Base-by-base conservation (phyloP, 23 tunicate species). In the Diplosoma virens region DNA sequence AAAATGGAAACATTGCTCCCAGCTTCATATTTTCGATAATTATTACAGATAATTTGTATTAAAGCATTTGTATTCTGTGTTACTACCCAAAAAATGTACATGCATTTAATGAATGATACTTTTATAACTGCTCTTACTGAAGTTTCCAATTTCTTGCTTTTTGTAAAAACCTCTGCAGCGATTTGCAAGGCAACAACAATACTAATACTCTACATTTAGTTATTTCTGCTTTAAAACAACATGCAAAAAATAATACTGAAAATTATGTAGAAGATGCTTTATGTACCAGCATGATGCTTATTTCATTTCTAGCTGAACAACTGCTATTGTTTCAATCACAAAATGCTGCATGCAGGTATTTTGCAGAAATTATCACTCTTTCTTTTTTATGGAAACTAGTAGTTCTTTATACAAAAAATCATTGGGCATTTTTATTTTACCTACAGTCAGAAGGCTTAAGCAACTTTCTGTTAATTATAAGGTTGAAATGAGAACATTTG, bases 321-420 rank as follows among this genome's bases (percentile, higher is more conserved):
- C 64, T 56, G 16, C 21, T 11, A 5, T 56, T 56, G 64, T 11
- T 56, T n/a, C 64, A 16, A 56, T 23, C 20, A 5, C 64, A n/a
- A n/a, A 56, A 56, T 11, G 23, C 22, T n/a, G 64, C 22, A n/a
- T 21, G 64, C 21, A 63, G 69, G 29, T 63, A 63, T 63, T 63
- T 35, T 28, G 9, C 69, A 29, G 69, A 63, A 28, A 3, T 63
- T 7, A 63, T 63, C 4, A 63, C 69, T 28, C 9, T 63, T 16
- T 25, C 69, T 16, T 63, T 63, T 63, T 63, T 63, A n/a, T 63
- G 69, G 69, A 63, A 63, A 28, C 69, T 63, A 63, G 34, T 35
- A 63, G 34, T 28, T 25, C 69, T 28, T 63, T 63, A 63, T 63
- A 24, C 34, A 63, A 63, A 6, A 9, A n/a, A 28, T n/a, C 29